Conservation (phyloP, 2,113 vertebrate genomes). For the Serilophus lunatus region DNA sequence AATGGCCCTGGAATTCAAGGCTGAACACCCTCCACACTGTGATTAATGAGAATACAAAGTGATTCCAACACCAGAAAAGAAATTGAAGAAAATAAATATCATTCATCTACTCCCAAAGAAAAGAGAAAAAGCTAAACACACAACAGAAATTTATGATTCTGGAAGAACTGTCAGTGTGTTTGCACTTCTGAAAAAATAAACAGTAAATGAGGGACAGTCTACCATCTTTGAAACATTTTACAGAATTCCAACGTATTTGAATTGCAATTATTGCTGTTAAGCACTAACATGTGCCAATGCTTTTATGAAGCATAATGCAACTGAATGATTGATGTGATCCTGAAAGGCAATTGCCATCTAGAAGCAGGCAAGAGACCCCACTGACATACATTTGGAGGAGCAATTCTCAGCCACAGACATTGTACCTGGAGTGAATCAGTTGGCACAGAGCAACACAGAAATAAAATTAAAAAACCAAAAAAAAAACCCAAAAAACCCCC, state of each 20-base stretch:
- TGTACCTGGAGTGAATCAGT: neutral
- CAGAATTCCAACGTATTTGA: neutral
- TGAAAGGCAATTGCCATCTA: neutral
- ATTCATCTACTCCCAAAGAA: neutral
- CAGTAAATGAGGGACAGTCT: neutral
- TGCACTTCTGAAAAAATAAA: slow-evolving; percentile 12
- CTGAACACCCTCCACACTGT: neutral
- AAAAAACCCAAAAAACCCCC: neutral
- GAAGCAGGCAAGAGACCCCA: neutral
- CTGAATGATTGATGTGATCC: neutral
- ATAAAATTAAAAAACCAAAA: neutral
- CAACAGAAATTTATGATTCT: neutral
- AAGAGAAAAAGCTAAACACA: neutral
- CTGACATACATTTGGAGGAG: neutral
- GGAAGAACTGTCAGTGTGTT: neutral
- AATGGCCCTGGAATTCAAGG: neutral
- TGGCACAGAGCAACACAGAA: neutral
- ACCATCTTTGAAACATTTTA: neutral
- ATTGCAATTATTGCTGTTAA: slow-evolving; percentile 5
- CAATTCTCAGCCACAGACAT: neutral
- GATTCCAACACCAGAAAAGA: neutral
- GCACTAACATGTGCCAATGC: neutral
- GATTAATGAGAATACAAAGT: neutral
- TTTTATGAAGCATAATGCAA: neutral
- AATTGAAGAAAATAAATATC: neutral